A percentile compares a stretch with the other conserved stretches of the same genome.
phyloP scores from a whole-genome alignment of 1,140 invertebrate species.

The Drosophila varians region DNA sequence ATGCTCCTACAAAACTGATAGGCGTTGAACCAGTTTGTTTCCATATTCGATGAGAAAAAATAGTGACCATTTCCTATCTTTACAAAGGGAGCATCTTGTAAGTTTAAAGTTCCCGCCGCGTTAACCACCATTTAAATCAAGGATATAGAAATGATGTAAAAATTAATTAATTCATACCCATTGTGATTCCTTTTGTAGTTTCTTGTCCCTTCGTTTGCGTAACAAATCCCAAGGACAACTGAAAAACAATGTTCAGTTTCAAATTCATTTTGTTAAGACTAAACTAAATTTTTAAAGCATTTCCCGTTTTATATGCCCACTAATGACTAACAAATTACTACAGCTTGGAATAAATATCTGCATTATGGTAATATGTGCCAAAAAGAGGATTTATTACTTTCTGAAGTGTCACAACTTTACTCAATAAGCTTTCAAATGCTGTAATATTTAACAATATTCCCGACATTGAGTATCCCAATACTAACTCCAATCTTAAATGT shows the following conservation, averaged over 20 bases:
- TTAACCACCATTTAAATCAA: too few relatives aligned
- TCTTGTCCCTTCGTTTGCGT: neutral
- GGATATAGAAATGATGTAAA: too few relatives aligned
- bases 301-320: neutral
- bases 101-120: neutral
- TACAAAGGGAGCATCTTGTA: neutral
- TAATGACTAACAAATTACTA: neutral
- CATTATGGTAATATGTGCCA: neutral
- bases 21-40: neutral
- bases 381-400: neutral
- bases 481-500: too few relatives aligned
- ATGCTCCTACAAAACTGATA: neutral
- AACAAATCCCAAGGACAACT: neutral
- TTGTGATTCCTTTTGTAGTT: neutral
- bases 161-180: neutral
- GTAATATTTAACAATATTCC: too few relatives aligned
- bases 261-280: neutral
- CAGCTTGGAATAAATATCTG: neutral
- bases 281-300: neutral
- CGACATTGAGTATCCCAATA: too few relatives aligned
- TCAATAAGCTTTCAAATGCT: too few relatives aligned
- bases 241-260: neutral
- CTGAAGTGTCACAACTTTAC: too few relatives aligned
- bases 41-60: neutral
- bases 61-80: neutral